Evolutionary conservation across 1,140 invertebrate species (phyloP).

Genomic region (Bombus consobrinus): DNA sequence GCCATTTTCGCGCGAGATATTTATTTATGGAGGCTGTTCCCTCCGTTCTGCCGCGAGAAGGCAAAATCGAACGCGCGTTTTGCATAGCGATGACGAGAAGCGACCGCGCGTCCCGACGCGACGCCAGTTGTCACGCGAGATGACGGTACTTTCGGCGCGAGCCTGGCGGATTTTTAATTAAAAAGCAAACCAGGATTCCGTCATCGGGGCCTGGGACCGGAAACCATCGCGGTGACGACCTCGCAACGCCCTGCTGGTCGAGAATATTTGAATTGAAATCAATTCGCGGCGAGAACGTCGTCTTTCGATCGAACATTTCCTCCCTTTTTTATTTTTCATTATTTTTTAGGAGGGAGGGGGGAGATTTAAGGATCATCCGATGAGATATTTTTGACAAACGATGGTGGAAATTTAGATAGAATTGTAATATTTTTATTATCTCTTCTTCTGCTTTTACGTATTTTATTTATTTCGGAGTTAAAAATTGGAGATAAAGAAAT

Average conservation of each 20-base stretch:
- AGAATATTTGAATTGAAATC: conserved; percentile 1
- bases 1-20: conserved; percentile 39
- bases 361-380: neutral
- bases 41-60: neutral
- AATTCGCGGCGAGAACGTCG: neutral
- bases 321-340: neutral
- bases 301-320: neutral
- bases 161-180: conserved; percentile 60
- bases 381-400: neutral
- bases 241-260: neutral
- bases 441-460: neutral
- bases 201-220: neutral
- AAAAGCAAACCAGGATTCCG: conserved; percentile 49
- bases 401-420: neutral
- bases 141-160: conserved; percentile 42
- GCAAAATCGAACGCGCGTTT: conserved; percentile 46
- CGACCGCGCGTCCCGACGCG: conserved; percentile 2
- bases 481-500: neutral
- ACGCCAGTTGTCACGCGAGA: conserved; percentile 44
- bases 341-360: rapidly evolving
- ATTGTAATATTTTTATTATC: too few relatives aligned
- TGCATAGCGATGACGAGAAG: conserved; percentile 43
- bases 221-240: neutral
- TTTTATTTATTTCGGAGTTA: neutral
- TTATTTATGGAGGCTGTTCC: conserved; percentile 28